Evolutionary conservation across 2,113 vertebrate genomes (phyloP).

Genomic region (Pimephales promelas): DNA sequence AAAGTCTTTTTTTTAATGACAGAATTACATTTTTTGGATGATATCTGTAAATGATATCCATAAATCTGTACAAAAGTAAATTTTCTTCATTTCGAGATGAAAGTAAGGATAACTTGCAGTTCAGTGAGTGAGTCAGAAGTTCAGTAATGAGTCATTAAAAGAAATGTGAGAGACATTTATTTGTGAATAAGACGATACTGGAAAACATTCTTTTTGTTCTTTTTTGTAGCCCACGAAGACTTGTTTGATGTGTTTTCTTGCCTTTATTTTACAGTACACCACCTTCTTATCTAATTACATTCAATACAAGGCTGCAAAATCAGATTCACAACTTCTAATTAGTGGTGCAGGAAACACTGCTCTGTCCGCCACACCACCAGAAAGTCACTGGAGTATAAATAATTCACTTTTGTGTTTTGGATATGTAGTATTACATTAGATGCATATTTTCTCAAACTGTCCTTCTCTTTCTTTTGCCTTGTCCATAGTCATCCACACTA

Average conservation of each 20-base stretch:
- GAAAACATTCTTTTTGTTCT: not conserved
- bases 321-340: not conserved
- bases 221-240: not conserved
- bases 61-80: too few relatives aligned
- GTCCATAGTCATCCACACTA: constrained; percentile 33
- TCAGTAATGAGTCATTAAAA: not conserved
- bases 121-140: not conserved
- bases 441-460: constrained; percentile 1
- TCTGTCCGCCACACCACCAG: not conserved
- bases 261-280: not conserved
- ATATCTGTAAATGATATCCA: too few relatives aligned
- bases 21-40: too few relatives aligned
- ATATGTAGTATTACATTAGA: not conserved
- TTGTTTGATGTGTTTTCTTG: not conserved
- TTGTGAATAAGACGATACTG: not conserved
- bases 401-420: not conserved
- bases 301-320: not conserved
- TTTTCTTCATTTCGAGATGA: not conserved
- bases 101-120: not conserved
- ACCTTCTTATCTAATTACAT: not conserved
- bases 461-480: constrained; percentile 20
- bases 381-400: not conserved
- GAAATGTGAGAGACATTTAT: not conserved
- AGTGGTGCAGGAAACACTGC: not conserved
- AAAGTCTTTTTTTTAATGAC: too few relatives aligned